A percentile compares a stretch with the other conserved stretches of the same genome.
These are phyloP conservation scores for Chelidonichthys spinosus DNA, from an alignment of 2,797 vertebrate genomes.

Conservation along the genomic window DNA sequence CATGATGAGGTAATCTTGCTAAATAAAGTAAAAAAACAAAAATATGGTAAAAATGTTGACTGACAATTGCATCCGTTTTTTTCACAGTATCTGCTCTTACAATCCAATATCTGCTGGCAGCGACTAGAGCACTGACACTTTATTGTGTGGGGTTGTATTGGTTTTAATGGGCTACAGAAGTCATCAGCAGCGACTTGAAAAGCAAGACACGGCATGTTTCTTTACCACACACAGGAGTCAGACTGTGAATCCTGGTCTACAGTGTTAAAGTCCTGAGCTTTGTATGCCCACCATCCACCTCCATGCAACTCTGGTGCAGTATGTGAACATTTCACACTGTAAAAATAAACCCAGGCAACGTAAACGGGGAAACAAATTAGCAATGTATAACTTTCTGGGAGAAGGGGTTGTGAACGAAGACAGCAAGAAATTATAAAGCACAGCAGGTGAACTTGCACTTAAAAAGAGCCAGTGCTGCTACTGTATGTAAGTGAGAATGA, in stretches of 20 bases:
- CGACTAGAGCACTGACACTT: background rate
- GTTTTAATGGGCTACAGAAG: background rate
- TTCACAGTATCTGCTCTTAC: background rate
- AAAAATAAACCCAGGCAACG: background rate
- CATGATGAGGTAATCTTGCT: background rate
- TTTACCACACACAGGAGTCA: background rate
- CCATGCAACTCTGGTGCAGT: accelerated
- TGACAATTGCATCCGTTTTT: background rate
- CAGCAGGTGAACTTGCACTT: slow-evolving; percentile 7
- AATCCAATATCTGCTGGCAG: background rate
- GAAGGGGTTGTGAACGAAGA: slow-evolving; percentile 6
- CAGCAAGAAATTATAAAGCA: background rate
- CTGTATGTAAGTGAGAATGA: too few relatives aligned
- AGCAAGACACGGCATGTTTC: background rate
- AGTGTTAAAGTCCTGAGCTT: background rate
- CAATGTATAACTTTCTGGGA: background rate
- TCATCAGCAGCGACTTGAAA: slow-evolving; percentile 4
- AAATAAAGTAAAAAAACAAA: background rate
- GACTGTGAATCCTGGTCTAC: background rate
- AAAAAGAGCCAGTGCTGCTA: background rate
- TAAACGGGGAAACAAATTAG: background rate
- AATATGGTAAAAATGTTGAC: background rate
- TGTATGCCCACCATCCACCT: background rate
- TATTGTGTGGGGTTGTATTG: background rate
- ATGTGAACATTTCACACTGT: background rate